Evolutionary conservation across 1,140 invertebrate species (phyloP), one percentile per base, ranked within the genome.

Genomic region (Fopius arisanus): DNA sequence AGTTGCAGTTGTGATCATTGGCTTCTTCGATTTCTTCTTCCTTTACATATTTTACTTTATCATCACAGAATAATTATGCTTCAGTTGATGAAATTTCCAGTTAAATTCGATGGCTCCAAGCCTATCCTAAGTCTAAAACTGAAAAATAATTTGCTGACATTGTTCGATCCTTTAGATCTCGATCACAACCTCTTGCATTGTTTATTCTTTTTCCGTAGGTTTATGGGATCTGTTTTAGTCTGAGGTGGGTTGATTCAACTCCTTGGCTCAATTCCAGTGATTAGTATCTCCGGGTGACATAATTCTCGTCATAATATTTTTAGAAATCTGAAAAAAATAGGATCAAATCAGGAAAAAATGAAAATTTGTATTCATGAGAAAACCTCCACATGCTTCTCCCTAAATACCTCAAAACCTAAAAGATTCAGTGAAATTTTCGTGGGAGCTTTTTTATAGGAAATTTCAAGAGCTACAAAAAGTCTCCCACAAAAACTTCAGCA

Each of bases 121-220:
- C 69, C 43, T 87, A 88, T 84, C 85, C 85, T 78, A 88, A 80
- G 67, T 88, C 84, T 80, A 86, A 79, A 65, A 86, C 78, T 80
- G 82, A 80, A 66, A 85, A 86, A 67, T 84, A 82, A 72, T 80
- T 83, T 48, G 72, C 76, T 82, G 82, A 81, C 85, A 88, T 88
- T 77, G 74, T 86, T 82, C 51, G 33, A 72, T 28, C 37, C 63
- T 79, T 77, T 54, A 73, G 73, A 74, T 73, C 19, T 67, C 67
- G 26, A 54, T 67, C 40, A 63, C n/a, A 31, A 29, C 33, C 29
- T 66, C 67, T 40, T 72, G 65, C 75, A 78, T 76, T 63, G n/a
- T 65, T 69, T 29, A 43, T 40, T 48, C 43, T n/a, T 16, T 29
- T 48, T 48, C 5, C 16, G 23, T 43, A 37, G n/a, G 21, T 67